Percentiles rank a stretch among this genome's conserved stretches.
Evolutionary conservation across 2,113 vertebrate species (phyloP).

Genomic region (Bos indicus): DNA sequence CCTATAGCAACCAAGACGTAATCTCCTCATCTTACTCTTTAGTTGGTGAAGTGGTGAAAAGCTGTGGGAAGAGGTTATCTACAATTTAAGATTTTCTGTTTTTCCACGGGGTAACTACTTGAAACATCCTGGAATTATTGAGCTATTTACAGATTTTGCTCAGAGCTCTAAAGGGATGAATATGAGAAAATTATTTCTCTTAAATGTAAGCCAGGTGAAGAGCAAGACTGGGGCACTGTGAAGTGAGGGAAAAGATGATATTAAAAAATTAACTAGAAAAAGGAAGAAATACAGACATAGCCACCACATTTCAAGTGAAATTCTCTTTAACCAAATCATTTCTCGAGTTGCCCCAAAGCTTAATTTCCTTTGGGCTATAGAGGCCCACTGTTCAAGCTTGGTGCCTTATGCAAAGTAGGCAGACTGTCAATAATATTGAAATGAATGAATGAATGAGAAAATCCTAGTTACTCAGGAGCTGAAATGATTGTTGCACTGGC

Average conservation of each 20-base stretch:
- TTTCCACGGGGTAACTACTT: neutral
- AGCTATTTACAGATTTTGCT: neutral
- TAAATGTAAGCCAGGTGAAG: slow-evolving; percentile 3
- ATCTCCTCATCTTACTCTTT: neutral
- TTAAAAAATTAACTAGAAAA: neutral
- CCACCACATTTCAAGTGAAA: neutral
- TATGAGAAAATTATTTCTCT: neutral
- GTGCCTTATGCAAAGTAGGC: neutral
- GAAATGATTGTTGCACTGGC: neutral
- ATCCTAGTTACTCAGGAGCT: neutral
- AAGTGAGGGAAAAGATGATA: neutral
- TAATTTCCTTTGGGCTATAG: neutral
- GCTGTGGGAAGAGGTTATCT: neutral
- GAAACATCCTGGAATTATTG: neutral
- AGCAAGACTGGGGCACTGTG: neutral
- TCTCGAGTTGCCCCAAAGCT: neutral
- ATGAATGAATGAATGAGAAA: neutral
- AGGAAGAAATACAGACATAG: neutral
- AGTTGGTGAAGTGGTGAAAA: neutral
- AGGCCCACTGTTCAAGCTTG: neutral
- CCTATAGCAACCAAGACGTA: neutral
- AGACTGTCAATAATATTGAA: neutral
- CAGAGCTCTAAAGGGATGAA: neutral
- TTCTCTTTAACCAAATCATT: neutral
- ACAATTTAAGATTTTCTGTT: neutral